Base-by-base conservation (phyloP, 2,113 vertebrate species). In the Callopanchax toddi region DNA sequence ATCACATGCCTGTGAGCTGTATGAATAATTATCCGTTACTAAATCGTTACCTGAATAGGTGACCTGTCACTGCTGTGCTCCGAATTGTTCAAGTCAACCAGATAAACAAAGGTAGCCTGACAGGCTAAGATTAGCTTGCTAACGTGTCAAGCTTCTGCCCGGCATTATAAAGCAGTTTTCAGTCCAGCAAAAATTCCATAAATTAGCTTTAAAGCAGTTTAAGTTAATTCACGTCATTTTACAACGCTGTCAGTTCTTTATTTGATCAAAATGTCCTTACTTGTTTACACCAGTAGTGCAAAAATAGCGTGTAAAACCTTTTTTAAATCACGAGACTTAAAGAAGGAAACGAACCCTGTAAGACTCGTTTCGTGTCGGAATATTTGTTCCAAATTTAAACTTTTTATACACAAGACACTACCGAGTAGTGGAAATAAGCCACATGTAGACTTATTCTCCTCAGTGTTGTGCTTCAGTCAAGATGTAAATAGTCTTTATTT, bases 91-190 rank as follows among this genome's bases (percentile, higher is more conserved):
- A 4, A 29, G 2, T 15, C 2, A 15, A 17, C 20, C n/a, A 39
- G 12, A 34, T 7, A 2, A 6, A 15, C 0, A 34, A 8, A 11
- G 26, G n/a, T 58, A 68, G 63, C 78, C 9, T 36, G 23, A 9
- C 3, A 7, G 12, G 82, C 78, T 86, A 83, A 64, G 18, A 34
- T 52, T 71, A 68, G 70, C 66, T 21, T 42, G 82, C 78, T 77
- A 67, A 70, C 63, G 40, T 58, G 10, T 67, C 51, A 48, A 50
- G 69, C 72, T 75, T 65, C 16, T 52, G 13, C 11, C 25, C 26
- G 12, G 12, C 21, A 15, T 36, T 11, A 16, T 5, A 39, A 16
- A 57, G 21, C 51, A 59, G n/a, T 18, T 69, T 51, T 13, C 11
- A 16, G 15, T 37, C 43, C 37, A 10, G 15, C 15, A 26, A 15